These are phyloP conservation scores for Haplotaxodon microlepis DNA, from an alignment of 2,113 vertebrate species.

Conservation along the genomic window DNA sequence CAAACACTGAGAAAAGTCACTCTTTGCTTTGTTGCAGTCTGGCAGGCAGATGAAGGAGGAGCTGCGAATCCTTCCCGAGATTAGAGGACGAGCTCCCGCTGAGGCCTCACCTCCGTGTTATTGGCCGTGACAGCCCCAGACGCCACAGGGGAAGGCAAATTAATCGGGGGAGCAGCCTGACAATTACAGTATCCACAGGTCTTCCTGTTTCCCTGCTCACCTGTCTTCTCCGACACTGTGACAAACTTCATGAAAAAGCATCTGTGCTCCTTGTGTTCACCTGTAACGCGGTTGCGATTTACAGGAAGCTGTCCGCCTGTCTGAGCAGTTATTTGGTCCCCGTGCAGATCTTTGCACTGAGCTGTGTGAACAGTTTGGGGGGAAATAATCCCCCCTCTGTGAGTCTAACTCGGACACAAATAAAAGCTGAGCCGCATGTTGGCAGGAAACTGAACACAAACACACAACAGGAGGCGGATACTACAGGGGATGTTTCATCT, in stretches of 20 bases:
- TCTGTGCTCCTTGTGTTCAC: not conserved
- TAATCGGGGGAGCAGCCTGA: not conserved
- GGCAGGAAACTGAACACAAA: not conserved
- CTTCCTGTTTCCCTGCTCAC: not conserved
- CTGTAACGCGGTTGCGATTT: not conserved
- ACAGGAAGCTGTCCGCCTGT: not conserved
- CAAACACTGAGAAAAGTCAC: not conserved
- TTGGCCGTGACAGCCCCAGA: conserved; percentile 14
- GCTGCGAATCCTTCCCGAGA: conserved; percentile 20
- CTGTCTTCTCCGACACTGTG: not conserved
- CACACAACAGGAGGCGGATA: not conserved
- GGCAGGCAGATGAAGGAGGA: not conserved
- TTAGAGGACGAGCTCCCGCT: conserved; percentile 26
- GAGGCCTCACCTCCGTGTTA: not conserved
- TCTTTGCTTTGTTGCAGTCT: not conserved
- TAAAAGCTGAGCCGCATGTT: not conserved
- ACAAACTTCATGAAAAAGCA: not conserved
- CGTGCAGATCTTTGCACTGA: not conserved
- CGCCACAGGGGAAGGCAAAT: not conserved
- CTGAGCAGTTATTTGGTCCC: not conserved
- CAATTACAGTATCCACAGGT: conserved; percentile 4
- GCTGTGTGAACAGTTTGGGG: not conserved
- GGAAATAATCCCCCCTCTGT: not conserved
- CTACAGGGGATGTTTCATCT: not conserved
- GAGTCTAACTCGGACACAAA: not conserved